A percentile compares a stretch with the other conserved stretches of the same genome.
phyloP scores from a whole-genome alignment of 2,888 invertebrate species.

The Linyphia triangularis region DNA sequence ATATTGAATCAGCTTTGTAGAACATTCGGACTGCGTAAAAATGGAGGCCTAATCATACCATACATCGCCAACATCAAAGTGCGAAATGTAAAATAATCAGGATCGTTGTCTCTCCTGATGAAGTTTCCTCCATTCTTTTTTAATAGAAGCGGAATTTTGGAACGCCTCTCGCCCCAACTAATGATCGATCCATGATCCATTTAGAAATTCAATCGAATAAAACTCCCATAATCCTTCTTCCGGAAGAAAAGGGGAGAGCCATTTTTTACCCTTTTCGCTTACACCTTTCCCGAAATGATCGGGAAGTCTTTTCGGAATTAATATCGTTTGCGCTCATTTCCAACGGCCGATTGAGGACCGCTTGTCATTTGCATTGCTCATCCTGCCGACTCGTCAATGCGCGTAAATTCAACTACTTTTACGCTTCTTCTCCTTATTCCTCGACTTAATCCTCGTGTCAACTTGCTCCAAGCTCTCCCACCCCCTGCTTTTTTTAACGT shows the following conservation, averaged over 20 bases:
- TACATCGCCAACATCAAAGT: slow-evolving; percentile 25
- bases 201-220: slow-evolving; percentile 70
- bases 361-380: slow-evolving; percentile 73
- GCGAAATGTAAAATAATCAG: slow-evolving; percentile 55
- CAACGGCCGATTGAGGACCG: slow-evolving; percentile 48
- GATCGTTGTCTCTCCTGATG: slow-evolving; percentile 12
- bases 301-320: slow-evolving; percentile 63
- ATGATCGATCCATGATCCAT: slow-evolving; percentile 69
- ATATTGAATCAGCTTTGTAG: slow-evolving; percentile 25
- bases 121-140: slow-evolving; percentile 21
- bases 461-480: slow-evolving; percentile 64
- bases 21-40: slow-evolving; percentile 17
- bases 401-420: slow-evolving; percentile 62
- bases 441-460: slow-evolving; percentile 72
- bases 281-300: slow-evolving; percentile 69
- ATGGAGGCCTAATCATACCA: slow-evolving; percentile 30
- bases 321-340: slow-evolving; percentile 68
- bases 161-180: slow-evolving; percentile 54
- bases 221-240: slow-evolving; percentile 67
- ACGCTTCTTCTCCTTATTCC: slow-evolving; percentile 62
- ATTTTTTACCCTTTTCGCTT: slow-evolving; percentile 42
- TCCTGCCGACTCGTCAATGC: slow-evolving; percentile 63
- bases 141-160: slow-evolving; percentile 42
- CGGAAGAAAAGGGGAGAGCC: slow-evolving; percentile 46
- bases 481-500: slow-evolving; percentile 33